Conservation (phyloP, 2,113 vertebrate species). For the Castor canadensis region DNA sequence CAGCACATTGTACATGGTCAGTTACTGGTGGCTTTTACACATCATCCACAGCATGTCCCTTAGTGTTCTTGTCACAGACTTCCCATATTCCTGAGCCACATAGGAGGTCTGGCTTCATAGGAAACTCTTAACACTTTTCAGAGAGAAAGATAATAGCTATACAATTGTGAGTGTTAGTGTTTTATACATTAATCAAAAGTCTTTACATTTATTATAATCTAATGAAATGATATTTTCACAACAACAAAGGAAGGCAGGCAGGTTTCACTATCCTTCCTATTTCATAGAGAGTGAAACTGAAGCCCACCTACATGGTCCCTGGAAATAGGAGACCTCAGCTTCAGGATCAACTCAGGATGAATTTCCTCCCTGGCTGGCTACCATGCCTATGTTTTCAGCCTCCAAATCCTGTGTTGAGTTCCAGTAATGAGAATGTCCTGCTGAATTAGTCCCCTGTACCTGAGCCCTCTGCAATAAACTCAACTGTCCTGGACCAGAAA, state of each 20-base stretch:
- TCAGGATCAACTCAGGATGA: neutral
- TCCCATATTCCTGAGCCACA: neutral
- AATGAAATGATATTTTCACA: neutral
- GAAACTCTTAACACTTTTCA: neutral
- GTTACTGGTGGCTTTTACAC: neutral
- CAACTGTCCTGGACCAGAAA: neutral
- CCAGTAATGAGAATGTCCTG: neutral
- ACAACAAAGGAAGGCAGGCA: neutral
- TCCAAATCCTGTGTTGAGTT: neutral
- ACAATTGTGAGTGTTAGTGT: neutral
- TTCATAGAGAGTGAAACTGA: neutral
- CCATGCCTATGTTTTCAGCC: neutral
- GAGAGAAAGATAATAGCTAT: neutral
- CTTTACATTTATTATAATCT: neutral
- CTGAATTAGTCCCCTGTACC: neutral
- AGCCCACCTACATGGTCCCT: neutral
- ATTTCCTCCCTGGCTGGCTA: neutral
- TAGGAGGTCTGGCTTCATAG: neutral
- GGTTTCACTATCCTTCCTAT: neutral
- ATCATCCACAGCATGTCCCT: neutral
- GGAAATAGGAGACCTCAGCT: neutral
- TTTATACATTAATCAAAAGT: neutral
- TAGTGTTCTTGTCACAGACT: neutral
- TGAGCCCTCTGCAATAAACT: neutral
- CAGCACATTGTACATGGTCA: neutral